Base-by-base conservation (phyloP, 2,113 vertebrate genomes). In the Sander lucioperca region DNA sequence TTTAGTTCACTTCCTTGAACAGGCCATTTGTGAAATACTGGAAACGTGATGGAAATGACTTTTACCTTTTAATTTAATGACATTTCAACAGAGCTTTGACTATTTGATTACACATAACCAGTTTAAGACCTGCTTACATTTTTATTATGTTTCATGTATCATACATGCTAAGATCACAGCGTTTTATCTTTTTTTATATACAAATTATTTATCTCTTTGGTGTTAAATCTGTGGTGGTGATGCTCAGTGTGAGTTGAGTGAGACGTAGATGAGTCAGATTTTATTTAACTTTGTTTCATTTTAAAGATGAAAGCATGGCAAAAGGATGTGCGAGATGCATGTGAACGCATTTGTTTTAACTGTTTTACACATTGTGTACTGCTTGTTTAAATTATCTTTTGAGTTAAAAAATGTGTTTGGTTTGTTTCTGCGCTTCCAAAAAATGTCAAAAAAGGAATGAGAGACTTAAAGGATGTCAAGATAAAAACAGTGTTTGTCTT, bases 401-500 rank as follows among this genome's bases (percentile, higher is more conserved):
- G 4, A 53, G 19, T 45, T 56, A 45, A 16, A 21, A 39, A 39
- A 0, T 1, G 5, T 56, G 64, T 64, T 65, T 45, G 8, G 8
- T 75, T 66, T 74, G 65, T 21, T 68, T 36, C 33, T 77, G 43
- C 12, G 1, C 50, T 56, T 78, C 50, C 53, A 50, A 73, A 57
- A 64, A 77, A 70, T 36, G 50, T 66, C 21, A 23, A 47, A 61
- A 14, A 84, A 10, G 39, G 59, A 76, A 72, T 39, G 50, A 21
- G 21, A 39, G 14, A 91, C 87, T 85, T 82, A 82, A 91, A 84
- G 19, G 4, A 73, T 54, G 27, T 77, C 36, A 18, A 58, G 15
- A 54, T 36, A 25, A 47, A 54, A 74, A n/a, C 13, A 25, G 16
- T 25, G 64, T 80, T 45, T 51, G 27, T 70, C 54, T 77, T 63